phyloP scores from a whole-genome alignment of 2,888 invertebrate genomes.

The Ctena decussata region DNA sequence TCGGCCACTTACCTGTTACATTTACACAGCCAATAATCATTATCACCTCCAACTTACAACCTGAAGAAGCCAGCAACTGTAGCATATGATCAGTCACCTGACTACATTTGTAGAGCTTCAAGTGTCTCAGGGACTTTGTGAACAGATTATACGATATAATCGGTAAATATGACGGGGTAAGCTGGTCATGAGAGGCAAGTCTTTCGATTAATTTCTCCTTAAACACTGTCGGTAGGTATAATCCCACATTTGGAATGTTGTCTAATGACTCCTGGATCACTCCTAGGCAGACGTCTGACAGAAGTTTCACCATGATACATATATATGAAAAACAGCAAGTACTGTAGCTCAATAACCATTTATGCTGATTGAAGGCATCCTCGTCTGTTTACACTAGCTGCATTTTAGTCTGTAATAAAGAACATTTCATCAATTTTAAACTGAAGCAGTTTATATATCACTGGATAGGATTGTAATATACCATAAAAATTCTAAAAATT shows the following conservation, averaged over 20 bases:
- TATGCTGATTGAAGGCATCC: too few relatives aligned
- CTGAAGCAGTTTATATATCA: too few relatives aligned
- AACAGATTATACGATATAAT: conserved; percentile 77
- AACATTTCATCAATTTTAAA: too few relatives aligned
- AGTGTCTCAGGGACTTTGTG: conserved; percentile 64
- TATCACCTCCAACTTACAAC: conserved; percentile 75
- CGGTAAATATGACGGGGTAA: conserved; percentile 71
- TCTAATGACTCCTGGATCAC: conserved; percentile 76
- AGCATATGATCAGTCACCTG: conserved; percentile 79
- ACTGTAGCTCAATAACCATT: too few relatives aligned
- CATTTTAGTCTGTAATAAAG: too few relatives aligned
- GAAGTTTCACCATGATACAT: conserved; percentile 79
- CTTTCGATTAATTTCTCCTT: conserved; percentile 81
- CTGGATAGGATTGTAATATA: too few relatives aligned
- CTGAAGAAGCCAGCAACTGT: conserved; percentile 64
- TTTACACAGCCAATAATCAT: conserved; percentile 73
- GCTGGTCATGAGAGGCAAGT: conserved; percentile 78
- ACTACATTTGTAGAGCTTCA: conserved; percentile 79
- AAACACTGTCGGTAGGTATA: conserved; percentile 77
- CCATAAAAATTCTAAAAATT: too few relatives aligned
- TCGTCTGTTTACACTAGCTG: too few relatives aligned
- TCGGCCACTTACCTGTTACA: conserved; percentile 82
- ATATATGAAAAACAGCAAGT: too few relatives aligned
- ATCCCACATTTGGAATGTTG: conserved; percentile 71
- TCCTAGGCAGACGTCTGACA: conserved; percentile 79